These are phyloP conservation scores for Phocoena phocoena DNA, from an alignment of 2,113 vertebrate species.

Conservation along the genomic window DNA sequence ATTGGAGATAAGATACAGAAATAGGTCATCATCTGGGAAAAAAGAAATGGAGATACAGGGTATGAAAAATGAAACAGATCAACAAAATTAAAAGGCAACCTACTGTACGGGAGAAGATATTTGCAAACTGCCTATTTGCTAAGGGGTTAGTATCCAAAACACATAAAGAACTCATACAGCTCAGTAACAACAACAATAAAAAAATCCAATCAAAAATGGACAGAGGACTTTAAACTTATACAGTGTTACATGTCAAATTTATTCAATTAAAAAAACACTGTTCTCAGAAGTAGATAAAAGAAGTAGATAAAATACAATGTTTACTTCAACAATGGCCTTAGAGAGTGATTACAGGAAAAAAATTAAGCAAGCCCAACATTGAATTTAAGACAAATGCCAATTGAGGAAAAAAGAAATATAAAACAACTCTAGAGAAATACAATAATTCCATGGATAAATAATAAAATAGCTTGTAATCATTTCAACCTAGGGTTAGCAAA, in stretches of 20 bases:
- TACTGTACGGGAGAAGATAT: neutral
- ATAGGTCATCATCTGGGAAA: neutral
- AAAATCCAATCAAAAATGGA: neutral
- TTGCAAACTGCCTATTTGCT: neutral
- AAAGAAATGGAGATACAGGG: neutral
- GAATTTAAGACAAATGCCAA: neutral
- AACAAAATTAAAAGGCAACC: neutral
- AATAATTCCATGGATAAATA: neutral
- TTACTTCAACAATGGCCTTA: neutral
- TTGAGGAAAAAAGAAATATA: neutral
- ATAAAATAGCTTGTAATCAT: neutral
- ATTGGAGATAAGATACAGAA: neutral
- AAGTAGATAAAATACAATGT: neutral
- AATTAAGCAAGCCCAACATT: neutral
- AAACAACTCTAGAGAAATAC: neutral
- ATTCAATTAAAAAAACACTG: neutral
- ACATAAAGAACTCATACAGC: neutral
- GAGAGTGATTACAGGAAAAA: neutral
- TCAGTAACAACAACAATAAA: neutral
- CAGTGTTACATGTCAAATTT: neutral
- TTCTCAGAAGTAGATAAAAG: conserved; percentile 6
- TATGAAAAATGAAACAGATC: neutral
- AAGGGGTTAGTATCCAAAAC: neutral
- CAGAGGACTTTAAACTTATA: neutral
- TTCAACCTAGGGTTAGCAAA: neutral